Conservation (phyloP, 2,113 vertebrate genomes). For the Myocastor coypus region DNA sequence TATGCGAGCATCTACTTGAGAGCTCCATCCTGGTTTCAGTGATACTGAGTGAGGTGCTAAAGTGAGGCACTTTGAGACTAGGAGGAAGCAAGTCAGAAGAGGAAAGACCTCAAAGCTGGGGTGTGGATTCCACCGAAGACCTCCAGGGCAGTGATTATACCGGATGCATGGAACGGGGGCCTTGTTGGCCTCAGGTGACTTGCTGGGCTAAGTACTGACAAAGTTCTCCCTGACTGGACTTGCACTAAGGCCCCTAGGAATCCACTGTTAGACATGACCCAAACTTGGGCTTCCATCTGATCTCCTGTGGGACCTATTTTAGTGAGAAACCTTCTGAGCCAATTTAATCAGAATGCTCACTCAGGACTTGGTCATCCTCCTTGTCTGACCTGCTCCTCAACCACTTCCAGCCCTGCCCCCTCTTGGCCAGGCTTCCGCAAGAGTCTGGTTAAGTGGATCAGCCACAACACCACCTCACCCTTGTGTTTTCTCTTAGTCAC, state of each 20-base stretch:
- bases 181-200: fast-evolving
- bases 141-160: background rate
- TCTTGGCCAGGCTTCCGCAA: too few relatives aligned
- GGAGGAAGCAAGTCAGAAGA: background rate
- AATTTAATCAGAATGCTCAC: background rate
- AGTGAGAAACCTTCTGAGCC: background rate
- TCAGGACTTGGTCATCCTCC: background rate
- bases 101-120: background rate
- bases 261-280: too few relatives aligned
- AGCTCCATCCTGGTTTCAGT: background rate
- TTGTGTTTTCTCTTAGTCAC: background rate
- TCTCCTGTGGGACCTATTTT: background rate
- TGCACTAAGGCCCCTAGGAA: fast-evolving
- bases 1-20: background rate
- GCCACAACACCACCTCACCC: too few relatives aligned
- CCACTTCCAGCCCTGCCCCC: background rate
- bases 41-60: background rate
- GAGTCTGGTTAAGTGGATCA: background rate
- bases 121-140: background rate
- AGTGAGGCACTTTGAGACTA: background rate
- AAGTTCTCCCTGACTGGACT: background rate
- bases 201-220: background rate
- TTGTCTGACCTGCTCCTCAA: too few relatives aligned
- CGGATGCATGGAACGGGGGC: background rate
- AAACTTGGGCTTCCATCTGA: background rate